Evolutionary conservation across 2,888 invertebrate species (phyloP).

Genomic region (Tricholauxania praeusta): DNA sequence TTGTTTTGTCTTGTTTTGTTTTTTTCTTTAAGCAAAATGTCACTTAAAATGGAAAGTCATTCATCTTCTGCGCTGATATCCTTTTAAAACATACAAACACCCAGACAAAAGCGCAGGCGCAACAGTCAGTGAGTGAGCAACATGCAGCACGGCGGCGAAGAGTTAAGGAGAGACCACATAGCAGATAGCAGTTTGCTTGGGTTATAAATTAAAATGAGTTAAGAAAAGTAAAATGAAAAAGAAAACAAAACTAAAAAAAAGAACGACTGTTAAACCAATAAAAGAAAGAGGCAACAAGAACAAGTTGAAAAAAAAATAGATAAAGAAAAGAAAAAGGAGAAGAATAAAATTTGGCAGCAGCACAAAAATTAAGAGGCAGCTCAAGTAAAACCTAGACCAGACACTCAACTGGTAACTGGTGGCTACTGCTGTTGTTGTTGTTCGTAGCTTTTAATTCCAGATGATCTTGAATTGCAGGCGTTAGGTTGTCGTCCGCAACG

Average conservation of each 20-base stretch:
- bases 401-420: not conserved
- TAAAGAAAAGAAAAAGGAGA: not conserved
- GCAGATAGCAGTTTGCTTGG: not conserved
- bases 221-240: not conserved
- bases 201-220: slow-evolving; percentile 30
- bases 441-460: slow-evolving; percentile 45
- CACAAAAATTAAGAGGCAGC: not conserved
- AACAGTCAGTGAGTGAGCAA: slow-evolving; percentile 34
- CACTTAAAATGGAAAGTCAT: slow-evolving; percentile 61
- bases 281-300: not conserved
- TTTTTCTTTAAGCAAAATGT: slow-evolving; percentile 49
- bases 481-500: slow-evolving; percentile 38
- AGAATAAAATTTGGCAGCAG: slow-evolving; percentile 15
- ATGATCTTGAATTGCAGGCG: slow-evolving; percentile 42
- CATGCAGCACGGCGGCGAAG: not conserved
- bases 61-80: slow-evolving; percentile 50
- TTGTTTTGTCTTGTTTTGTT: not conserved
- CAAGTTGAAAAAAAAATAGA: not conserved
- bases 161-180: not conserved
- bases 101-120: slow-evolving; percentile 38
- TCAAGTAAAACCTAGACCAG: not conserved
- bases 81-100: slow-evolving; percentile 33
- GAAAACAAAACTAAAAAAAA: not conserved
- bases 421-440: slow-evolving; percentile 20
- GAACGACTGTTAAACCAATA: slow-evolving; percentile 2